These are phyloP conservation scores for Carterocephalus palaemon DNA, from an alignment of 2,888 invertebrate species.

Conservation along the genomic window DNA sequence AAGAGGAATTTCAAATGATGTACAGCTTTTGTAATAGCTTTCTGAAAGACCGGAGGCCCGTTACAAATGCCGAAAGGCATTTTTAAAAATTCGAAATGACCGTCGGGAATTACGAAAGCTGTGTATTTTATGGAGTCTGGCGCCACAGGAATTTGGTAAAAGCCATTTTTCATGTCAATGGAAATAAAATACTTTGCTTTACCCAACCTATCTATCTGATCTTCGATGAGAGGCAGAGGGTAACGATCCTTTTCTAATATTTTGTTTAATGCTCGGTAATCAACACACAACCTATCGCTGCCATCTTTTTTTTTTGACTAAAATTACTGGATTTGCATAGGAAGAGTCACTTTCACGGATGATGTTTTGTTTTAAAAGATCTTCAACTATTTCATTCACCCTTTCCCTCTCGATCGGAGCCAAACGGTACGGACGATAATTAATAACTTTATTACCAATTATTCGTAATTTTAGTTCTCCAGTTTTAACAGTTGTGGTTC, in stretches of 20 bases:
- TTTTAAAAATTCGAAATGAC: conserved; percentile 30
- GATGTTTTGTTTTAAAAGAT: conserved; percentile 27
- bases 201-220: conserved; percentile 31
- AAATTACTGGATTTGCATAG: conserved; percentile 31
- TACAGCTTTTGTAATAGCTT: conserved; percentile 29
- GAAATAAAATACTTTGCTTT: conserved; percentile 28
- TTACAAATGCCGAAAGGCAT: conserved; percentile 34
- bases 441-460: conserved; percentile 13
- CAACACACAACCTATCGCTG: conserved; percentile 30
- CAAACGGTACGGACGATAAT: conserved; percentile 32
- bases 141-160: conserved; percentile 27
- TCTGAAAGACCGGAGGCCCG: conserved; percentile 31
- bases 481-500: conserved; percentile 24
- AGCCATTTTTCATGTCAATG: conserved; percentile 30
- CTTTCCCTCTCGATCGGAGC: conserved; percentile 30
- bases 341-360: conserved; percentile 30
- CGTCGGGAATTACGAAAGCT: conserved; percentile 28
- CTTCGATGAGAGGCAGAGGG: conserved; percentile 32
- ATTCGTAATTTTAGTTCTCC: conserved; percentile 27
- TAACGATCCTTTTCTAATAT: conserved; percentile 29
- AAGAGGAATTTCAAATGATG: conserved; percentile 27
- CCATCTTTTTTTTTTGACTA: conserved; percentile 33
- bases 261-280: conserved; percentile 31
- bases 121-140: conserved; percentile 28
- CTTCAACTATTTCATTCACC: conserved; percentile 27